phyloP scores from a whole-genome alignment of 1,140 invertebrate genomes.

The Neomicropteryx cornuta region DNA sequence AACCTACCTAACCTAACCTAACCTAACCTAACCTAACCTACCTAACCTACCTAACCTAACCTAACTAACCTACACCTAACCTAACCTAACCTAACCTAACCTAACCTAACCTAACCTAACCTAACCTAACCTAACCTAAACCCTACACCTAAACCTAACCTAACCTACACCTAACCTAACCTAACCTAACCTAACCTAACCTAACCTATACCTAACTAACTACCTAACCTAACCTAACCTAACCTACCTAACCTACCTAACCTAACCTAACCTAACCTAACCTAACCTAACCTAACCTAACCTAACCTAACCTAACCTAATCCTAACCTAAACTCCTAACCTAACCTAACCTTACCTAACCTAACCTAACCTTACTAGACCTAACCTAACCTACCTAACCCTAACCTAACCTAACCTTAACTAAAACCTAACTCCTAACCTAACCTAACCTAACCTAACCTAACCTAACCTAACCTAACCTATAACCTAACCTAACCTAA shows the following conservation, averaged over 20 bases:
- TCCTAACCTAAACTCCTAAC: constrained; percentile 8
- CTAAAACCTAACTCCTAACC: too few relatives aligned
- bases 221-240: constrained; percentile 7
- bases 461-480: too few relatives aligned
- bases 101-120: constrained; percentile 13
- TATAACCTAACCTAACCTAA: constrained; percentile 5
- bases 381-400: constrained; percentile 11
- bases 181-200: not conserved
- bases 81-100: constrained; percentile 13
- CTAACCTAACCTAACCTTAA: too few relatives aligned
- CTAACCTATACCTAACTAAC: not conserved
- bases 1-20: constrained; percentile 12
- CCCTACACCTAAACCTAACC: not conserved
- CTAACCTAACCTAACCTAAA: constrained; percentile 13
- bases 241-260: too few relatives aligned
- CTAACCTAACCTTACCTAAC: constrained; percentile 11
- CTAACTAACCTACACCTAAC: constrained; percentile 7
- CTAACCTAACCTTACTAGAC: constrained; percentile 11
- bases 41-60: constrained; percentile 14
- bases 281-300: too few relatives aligned
- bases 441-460: constrained; percentile 12
- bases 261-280: constrained; percentile 10
- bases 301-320: constrained; percentile 12
- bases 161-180: not conserved
- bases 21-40: constrained; percentile 13